Evolutionary conservation across 2,888 invertebrate species (phyloP), one percentile per base, ranked within the genome.

Genomic region (Agrypnus murinus): DNA sequence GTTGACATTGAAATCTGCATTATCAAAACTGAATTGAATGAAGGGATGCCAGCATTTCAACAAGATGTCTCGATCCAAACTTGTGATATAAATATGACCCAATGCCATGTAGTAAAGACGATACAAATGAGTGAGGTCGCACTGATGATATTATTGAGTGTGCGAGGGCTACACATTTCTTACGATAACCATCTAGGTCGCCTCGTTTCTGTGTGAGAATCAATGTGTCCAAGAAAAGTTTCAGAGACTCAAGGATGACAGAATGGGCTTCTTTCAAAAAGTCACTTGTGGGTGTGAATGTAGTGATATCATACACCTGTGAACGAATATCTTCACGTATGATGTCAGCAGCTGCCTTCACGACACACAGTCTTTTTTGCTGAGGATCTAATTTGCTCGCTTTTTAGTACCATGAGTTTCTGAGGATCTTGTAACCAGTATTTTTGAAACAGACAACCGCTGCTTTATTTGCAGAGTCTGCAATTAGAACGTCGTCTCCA

Each of bases 11-110:
- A 68, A 38, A 58, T 74, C 76, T 15, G 76, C 74, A 50, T 75
- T 76, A 53, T 76, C 76, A 36, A 71, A 74, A 58, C 68, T 60
- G 58, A 75, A 70, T 50, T 74, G 73, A 2, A 58, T 19, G 19
- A 58, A 60, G 46, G n/a, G 46, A 15, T 60, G 45, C 14, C 4
- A 32, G n/a, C 7, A 46, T 15, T 34, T 60, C 46, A 46, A 46
- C 60, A 32, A 60, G 45, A 60, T 46, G 46, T 60, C 46, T 46
- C 2, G 14, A 57, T 15, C 57, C 57, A 15, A 57, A 57, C 15
- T 34, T 57, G 15, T 57, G 36, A 57, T 57, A 57, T 17, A 57
- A 15, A 9, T 38, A 57, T 17, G 19, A 8, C 6, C 36, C 17
- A 57, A 57, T 46, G 10, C 15, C 60, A 46, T 32, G 46, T 34